These are phyloP conservation scores for Musca vetustissima DNA, from an alignment of 1,140 invertebrate genomes.

Conservation along the genomic window DNA sequence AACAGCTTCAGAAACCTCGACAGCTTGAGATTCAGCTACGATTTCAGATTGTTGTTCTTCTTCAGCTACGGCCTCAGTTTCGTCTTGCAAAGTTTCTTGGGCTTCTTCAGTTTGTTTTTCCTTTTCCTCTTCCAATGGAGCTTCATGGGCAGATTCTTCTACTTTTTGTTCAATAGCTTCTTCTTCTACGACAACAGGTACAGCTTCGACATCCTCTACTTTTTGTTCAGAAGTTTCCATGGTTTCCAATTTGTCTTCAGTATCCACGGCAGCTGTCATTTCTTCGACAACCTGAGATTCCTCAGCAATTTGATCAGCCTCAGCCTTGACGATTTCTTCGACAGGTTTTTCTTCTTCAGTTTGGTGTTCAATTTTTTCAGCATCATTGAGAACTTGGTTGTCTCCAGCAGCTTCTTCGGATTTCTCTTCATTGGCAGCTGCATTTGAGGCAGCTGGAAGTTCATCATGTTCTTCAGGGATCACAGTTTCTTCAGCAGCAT, in stretches of 20 bases:
- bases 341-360: slow-evolving; percentile 18
- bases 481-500: background rate
- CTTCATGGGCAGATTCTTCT: background rate
- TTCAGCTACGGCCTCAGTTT: background rate
- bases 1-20: background rate
- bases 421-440: background rate
- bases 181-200: too few relatives aligned
- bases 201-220: too few relatives aligned
- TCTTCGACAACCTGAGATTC: background rate
- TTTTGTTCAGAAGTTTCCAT: slow-evolving; percentile 14
- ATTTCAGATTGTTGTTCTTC: background rate
- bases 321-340: background rate
- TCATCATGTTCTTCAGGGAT: background rate
- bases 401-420: background rate
- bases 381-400: background rate
- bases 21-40: background rate
- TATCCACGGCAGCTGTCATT: background rate
- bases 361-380: background rate
- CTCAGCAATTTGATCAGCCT: background rate
- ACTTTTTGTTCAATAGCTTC: background rate
- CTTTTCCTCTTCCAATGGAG: background rate
- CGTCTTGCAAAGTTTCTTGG: background rate
- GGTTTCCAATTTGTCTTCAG: background rate
- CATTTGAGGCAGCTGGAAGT: background rate
- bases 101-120: background rate